A percentile compares a stretch with the other conserved stretches of the same genome.
Conservation (phyloP, 1,140 invertebrate species). For the Meloidogyne hapla region DNA sequence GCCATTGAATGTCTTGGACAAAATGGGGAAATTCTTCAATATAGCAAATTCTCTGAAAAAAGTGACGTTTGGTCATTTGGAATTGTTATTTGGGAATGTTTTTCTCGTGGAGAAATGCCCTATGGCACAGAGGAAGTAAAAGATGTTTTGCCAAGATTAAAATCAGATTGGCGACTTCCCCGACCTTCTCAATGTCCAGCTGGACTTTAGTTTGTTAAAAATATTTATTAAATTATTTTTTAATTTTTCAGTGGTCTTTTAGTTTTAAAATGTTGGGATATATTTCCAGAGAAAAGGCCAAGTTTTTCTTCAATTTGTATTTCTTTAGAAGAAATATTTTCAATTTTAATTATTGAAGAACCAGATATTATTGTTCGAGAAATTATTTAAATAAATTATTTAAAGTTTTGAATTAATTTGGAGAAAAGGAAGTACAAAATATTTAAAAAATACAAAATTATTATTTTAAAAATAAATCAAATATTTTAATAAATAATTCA, state of each 20-base stretch:
- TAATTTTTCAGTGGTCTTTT: slow-evolving; percentile 29
- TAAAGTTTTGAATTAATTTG: not conserved
- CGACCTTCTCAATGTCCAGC: slow-evolving; percentile 20
- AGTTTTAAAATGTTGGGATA: slow-evolving; percentile 33
- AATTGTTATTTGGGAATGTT: slow-evolving; percentile 43
- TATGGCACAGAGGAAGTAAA: slow-evolving; percentile 23
- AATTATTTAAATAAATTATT: slow-evolving; percentile 9
- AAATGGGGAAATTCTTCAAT: slow-evolving; percentile 22
- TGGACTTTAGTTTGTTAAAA: slow-evolving; percentile 25
- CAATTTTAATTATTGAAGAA: not conserved
- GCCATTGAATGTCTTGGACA: slow-evolving; percentile 41
- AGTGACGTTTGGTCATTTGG: slow-evolving; percentile 44
- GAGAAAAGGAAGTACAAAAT: no score
- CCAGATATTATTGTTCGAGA: slow-evolving; percentile 4
- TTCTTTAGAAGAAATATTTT: slow-evolving; percentile 17
- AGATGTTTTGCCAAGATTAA: slow-evolving; percentile 12
- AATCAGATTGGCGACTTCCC: slow-evolving; percentile 16
- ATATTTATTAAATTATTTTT: slow-evolving; percentile 5
- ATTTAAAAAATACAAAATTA: no score
- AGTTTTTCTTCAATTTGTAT: slow-evolving; percentile 16
- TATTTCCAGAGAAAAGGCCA: slow-evolving; percentile 21
- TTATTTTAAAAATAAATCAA: no score
- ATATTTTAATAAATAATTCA: no score
- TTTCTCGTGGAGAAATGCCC: slow-evolving; percentile 33
- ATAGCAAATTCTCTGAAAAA: slow-evolving; percentile 42